Percentiles rank a stretch among this genome's conserved stretches.
Evolutionary conservation across 2,888 invertebrate species (phyloP).

Genomic region (Drosophila austrosaltans): DNA sequence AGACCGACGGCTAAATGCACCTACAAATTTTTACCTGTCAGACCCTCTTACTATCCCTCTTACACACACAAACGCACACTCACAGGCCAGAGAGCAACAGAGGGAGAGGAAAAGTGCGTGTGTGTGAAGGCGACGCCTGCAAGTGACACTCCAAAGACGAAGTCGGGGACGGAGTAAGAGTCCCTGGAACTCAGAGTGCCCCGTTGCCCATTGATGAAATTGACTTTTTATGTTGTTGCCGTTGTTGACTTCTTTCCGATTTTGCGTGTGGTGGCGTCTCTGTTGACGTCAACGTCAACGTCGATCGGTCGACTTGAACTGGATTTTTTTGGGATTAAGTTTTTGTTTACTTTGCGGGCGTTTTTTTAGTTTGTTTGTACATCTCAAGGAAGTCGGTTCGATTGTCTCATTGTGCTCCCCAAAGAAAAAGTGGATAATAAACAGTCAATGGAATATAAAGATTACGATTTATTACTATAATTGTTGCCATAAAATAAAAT

Average conservation of each 20-base stretch:
- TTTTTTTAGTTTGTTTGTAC: conserved; percentile 82
- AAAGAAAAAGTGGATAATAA: conserved; percentile 35
- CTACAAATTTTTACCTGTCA: conserved; percentile 76
- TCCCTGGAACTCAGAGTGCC: conserved; percentile 30
- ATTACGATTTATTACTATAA: conserved; percentile 59
- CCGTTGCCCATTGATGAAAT: conserved; percentile 81
- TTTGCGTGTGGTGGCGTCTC: conserved; percentile 44
- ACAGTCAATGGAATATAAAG: conserved; percentile 70
- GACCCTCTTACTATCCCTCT: conserved; percentile 33
- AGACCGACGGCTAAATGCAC: conserved; percentile 56
- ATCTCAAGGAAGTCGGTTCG: conserved; percentile 80
- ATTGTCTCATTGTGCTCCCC: conserved; percentile 49
- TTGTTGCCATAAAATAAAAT: conserved; percentile 49
- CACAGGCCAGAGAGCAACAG: not conserved
- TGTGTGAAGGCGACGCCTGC: conserved; percentile 69
- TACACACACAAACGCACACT: not conserved
- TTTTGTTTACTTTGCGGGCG: conserved; percentile 81
- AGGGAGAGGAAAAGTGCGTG: conserved; percentile 2
- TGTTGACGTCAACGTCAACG: conserved; percentile 29
- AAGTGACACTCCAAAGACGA: conserved; percentile 60
- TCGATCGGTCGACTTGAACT: conserved; percentile 55
- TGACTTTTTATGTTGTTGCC: conserved; percentile 77
- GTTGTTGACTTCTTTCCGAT: conserved; percentile 69
- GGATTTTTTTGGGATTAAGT: conserved; percentile 80
- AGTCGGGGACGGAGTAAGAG: conserved; percentile 16